A percentile compares a stretch with the other conserved stretches of the same genome.
phyloP scores from a whole-genome alignment of 2,797 vertebrate species.

The Borostomias antarcticus region DNA sequence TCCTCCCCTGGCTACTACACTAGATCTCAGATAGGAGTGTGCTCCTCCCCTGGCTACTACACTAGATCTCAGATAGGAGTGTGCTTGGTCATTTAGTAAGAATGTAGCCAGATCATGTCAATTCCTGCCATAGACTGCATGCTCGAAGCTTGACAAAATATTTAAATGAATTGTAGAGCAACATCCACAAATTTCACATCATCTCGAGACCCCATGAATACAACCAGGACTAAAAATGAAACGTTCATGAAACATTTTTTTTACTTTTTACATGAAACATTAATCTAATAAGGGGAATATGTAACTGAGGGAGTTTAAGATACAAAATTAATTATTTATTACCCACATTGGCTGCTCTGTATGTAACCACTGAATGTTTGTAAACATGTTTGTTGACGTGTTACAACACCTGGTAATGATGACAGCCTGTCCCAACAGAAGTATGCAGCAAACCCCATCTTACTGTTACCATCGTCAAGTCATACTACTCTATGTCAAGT shows the following conservation, averaged over 20 bases:
- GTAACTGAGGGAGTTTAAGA: conserved; percentile 7
- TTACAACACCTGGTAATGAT: background rate
- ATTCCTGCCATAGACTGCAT: conserved; percentile 42
- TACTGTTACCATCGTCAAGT: background rate
- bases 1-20: conserved; percentile 54
- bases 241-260: conserved; percentile 39
- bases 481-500: background rate
- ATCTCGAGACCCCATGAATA: conserved; percentile 27
- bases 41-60: conserved; percentile 52
- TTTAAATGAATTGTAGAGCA: conserved; percentile 43
- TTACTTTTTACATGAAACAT: too few relatives aligned
- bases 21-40: too few relatives aligned
- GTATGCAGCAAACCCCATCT: background rate
- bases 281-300: conserved; percentile 22
- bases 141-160: conserved; percentile 57
- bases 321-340: background rate
- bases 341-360: background rate
- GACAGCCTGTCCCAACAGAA: conserved; percentile 5
- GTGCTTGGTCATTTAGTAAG: conserved; percentile 39
- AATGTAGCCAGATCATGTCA: conserved; percentile 53
- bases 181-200: conserved; percentile 35
- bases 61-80: conserved; percentile 66
- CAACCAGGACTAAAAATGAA: background rate
- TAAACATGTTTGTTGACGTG: background rate
- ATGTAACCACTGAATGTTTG: background rate